phyloP scores from a whole-genome alignment of 2,797 vertebrate species.

The Arnoldichthys spilopterus region DNA sequence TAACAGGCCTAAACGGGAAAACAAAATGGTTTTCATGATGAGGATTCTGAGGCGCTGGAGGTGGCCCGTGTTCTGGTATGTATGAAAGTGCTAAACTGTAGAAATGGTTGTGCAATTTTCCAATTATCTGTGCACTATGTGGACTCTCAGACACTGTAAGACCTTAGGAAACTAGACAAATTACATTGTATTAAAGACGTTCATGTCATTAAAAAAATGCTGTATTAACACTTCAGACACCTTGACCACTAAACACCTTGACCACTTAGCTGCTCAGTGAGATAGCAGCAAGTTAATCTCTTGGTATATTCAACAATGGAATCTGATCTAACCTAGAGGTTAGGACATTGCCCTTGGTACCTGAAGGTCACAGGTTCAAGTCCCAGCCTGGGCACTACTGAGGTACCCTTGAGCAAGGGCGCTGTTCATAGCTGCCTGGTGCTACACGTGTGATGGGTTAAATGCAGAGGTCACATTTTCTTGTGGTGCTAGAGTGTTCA shows the following conservation, averaged over 20 bases:
- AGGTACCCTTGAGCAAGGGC: no score
- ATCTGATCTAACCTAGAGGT: background rate
- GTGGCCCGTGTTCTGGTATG: conserved; percentile 9
- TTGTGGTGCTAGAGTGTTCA: no score
- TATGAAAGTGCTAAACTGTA: conserved; percentile 18
- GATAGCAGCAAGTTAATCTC: background rate
- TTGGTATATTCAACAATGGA: background rate
- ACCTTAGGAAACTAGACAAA: conserved; percentile 8
- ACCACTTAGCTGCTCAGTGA: background rate
- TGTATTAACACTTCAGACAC: no score
- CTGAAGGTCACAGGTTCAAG: no score
- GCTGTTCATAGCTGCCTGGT: no score
- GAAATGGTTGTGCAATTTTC: conserved; percentile 23
- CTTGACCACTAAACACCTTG: background rate
- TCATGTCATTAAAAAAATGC: no score
- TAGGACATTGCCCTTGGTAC: no score
- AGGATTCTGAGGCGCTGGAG: conserved; percentile 24
- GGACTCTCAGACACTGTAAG: conserved; percentile 7
- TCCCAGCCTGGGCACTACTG: no score
- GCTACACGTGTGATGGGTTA: no score
- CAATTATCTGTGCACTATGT: conserved; percentile 25
- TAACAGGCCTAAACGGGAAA: conserved; percentile 42
- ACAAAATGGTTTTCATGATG: conserved; percentile 36
- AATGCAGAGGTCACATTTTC: no score
- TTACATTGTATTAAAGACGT: background rate